phyloP scores from a whole-genome alignment of 2,888 invertebrate genomes.

The Pristionchus japonicus region DNA sequence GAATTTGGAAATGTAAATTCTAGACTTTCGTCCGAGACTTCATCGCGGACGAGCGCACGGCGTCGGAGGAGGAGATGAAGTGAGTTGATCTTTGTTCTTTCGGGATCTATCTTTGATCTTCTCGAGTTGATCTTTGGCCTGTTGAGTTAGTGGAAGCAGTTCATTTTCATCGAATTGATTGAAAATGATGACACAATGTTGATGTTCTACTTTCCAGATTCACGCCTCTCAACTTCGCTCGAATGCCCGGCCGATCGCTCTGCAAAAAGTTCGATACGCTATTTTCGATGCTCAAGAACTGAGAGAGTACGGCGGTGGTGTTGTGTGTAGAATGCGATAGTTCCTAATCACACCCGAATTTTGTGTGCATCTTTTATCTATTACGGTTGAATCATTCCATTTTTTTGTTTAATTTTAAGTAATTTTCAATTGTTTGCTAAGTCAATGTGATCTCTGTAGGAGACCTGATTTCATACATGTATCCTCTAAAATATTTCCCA shows the following conservation, averaged over 20 bases:
- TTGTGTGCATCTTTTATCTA: not conserved
- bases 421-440: not conserved
- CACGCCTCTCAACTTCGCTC: conserved; percentile 57
- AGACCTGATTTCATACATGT: not conserved
- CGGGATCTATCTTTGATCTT: not conserved
- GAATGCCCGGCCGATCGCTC: conserved; percentile 64
- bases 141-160: no score
- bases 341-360: not conserved
- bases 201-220: conserved; percentile 20
- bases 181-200: no score
- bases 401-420: not conserved
- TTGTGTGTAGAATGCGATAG: not conserved
- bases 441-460: conserved; percentile 11
- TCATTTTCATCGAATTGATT: no score
- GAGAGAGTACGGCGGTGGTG: not conserved
- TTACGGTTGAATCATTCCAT: not conserved
- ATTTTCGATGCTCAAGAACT: conserved; percentile 52
- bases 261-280: conserved; percentile 68
- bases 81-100: conserved; percentile 30
- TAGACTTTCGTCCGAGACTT: conserved; percentile 14
- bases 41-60: conserved; percentile 38
- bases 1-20: not conserved
- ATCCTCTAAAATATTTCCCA: not conserved
- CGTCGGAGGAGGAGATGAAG: not conserved
- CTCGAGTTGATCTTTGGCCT: not conserved